Evolutionary conservation across 1,140 invertebrate genomes (phyloP), one percentile per base, ranked within the genome.

Genomic region (Cotesia glomerata): DNA sequence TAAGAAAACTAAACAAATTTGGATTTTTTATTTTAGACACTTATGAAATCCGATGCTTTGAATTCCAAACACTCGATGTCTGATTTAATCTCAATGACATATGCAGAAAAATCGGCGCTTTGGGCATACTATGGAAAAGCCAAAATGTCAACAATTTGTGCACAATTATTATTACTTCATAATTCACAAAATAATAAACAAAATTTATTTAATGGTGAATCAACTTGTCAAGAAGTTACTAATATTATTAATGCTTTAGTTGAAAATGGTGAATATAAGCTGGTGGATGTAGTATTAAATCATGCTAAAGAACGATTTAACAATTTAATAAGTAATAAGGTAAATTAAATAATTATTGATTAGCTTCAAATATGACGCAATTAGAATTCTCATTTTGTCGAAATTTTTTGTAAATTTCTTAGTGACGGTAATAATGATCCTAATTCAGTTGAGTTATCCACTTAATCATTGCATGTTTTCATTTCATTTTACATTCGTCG

Each of bases 41-140:
- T 97, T 45, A 91, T 92, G 75, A 94, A 94, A 84, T 95, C 95
- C 76, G 95, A 97, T 79, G 89, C 94, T 13, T 85, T 96, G 4
- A 96, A 96, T 81, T 95, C 92, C 84, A 92, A 95, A 75, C 92
- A 96, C 82, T 94, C 93, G 0, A 91, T 95, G 88, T 89, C 91
- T 2, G 94, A 96, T 77, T 86, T 97, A 63, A 92, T 94, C 74
- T 92, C 93, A 51, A 91, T 92, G 54, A 94, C 92, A 34, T 90
- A 93, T 71, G 90, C 93, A 0, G 91, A 96, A 80, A 93, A 95
- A 77, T 92, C 95, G 2, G 93, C 93, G 0, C 86, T 97, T 0
- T 97, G 95, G 95, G 88, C 91, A 11, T 90, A 95, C 67, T 97
- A 96, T 83, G 95, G 95, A 0, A 94, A 95, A 83, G 92, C 91